These are phyloP conservation scores for Falco berigora DNA, from an alignment of 2,797 vertebrate genomes.

Conservation along the genomic window DNA sequence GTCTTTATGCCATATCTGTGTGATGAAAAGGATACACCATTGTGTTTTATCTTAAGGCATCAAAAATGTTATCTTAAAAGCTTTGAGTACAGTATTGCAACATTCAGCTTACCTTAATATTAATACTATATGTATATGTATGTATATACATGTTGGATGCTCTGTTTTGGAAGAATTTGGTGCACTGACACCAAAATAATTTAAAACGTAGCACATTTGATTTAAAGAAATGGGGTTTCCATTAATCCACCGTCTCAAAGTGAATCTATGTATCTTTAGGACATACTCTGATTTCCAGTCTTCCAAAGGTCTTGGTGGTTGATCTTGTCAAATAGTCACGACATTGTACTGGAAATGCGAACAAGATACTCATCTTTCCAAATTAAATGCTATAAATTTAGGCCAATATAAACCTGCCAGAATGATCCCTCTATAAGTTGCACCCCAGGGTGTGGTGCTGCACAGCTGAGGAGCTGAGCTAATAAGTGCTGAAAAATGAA, in stretches of 20 bases:
- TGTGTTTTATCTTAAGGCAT: neutral
- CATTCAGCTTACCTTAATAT: neutral
- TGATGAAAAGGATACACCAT: neutral
- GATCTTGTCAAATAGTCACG: conserved; percentile 12
- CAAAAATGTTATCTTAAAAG: neutral
- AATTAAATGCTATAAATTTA: conserved; percentile 61
- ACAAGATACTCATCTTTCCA: conserved; percentile 16
- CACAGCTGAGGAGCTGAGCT: conserved; percentile 69
- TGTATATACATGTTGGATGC: neutral
- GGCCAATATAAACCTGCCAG: conserved; percentile 60
- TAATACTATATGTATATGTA: neutral
- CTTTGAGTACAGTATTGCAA: neutral
- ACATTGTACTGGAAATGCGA: conserved; percentile 2
- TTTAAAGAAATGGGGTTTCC: neutral
- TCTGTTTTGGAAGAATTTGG: neutral
- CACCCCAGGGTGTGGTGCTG: conserved; percentile 63
- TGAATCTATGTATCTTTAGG: neutral
- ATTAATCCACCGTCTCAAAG: neutral
- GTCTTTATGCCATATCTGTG: neutral
- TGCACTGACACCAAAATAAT: neutral
- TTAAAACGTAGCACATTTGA: neutral
- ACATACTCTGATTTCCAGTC: neutral
- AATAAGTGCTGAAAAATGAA: conserved; percentile 69
- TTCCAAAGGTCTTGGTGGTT: neutral
- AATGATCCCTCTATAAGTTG: conserved; percentile 49